These are phyloP conservation scores for Camelus bactrianus DNA, from an alignment of 2,113 vertebrate species.

Conservation along the genomic window DNA sequence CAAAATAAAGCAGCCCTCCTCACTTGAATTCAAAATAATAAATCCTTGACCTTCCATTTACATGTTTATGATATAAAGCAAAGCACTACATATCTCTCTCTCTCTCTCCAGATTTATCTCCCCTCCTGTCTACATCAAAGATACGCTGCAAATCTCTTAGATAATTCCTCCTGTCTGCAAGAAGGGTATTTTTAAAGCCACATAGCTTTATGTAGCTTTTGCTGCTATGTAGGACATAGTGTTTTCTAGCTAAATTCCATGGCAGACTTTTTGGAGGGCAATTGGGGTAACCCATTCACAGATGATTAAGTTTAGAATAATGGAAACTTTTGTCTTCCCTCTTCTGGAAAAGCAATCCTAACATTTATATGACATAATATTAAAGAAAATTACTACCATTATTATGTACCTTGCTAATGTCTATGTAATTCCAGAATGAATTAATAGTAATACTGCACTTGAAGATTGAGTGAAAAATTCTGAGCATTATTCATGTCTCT, in stretches of 20 bases:
- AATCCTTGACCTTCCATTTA: background rate
- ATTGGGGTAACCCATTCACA: background rate
- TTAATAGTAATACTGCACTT: slow-evolving; percentile 66
- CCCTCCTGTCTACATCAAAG: background rate
- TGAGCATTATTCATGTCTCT: slow-evolving; percentile 55
- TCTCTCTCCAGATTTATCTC: background rate
- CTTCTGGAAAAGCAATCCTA: background rate
- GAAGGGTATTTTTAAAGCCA: slow-evolving; percentile 9
- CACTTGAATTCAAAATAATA: slow-evolving; percentile 19
- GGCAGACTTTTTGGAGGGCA: background rate
- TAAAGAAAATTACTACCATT: slow-evolving; percentile 55
- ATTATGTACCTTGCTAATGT: slow-evolving; percentile 76
- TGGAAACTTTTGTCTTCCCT: background rate
- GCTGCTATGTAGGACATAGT: background rate
- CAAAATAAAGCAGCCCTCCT: background rate
- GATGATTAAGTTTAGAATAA: slow-evolving; percentile 40
- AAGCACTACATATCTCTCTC: background rate
- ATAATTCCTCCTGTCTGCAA: background rate
- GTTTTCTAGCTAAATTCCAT: slow-evolving; percentile 37
- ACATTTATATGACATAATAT: slow-evolving; percentile 55
- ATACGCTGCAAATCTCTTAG: background rate
- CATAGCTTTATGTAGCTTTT: background rate
- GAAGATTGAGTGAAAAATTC: background rate
- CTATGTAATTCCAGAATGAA: slow-evolving; percentile 61
- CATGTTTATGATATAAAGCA: background rate